These are phyloP conservation scores for Alexandromys fortis DNA, from an alignment of 2,113 vertebrate genomes.

Conservation along the genomic window DNA sequence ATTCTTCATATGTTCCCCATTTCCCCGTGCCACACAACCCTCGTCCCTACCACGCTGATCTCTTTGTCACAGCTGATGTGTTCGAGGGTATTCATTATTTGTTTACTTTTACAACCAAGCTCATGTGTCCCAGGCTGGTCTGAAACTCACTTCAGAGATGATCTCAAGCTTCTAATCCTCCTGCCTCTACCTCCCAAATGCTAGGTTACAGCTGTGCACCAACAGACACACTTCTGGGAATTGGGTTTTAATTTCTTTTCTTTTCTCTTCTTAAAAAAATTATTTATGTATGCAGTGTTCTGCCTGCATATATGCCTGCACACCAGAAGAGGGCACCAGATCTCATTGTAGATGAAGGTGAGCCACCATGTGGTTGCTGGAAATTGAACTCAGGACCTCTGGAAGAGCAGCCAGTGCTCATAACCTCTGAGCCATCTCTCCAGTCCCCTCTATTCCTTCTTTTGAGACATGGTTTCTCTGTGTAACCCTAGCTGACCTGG, in stretches of 20 bases:
- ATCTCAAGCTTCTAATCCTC: no score
- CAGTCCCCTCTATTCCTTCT: background rate
- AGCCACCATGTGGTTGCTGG: no score
- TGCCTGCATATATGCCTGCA: no score
- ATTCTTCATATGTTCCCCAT: background rate
- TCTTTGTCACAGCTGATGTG: background rate
- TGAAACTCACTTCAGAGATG: background rate
- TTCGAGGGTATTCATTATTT: background rate
- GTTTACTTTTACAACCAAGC: background rate
- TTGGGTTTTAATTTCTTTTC: background rate
- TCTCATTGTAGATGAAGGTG: no score
- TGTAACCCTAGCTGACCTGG: background rate
- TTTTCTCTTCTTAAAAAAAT: no score
- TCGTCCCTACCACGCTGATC: no score
- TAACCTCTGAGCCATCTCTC: no score
- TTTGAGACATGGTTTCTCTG: background rate
- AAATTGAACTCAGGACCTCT: no score
- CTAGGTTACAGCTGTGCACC: background rate
- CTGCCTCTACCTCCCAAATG: background rate
- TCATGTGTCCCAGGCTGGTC: background rate
- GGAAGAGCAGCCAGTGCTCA: no score
- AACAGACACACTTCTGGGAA: background rate
- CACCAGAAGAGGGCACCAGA: no score
- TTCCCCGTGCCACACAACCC: background rate
- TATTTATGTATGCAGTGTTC: no score